These are phyloP conservation scores for Enteromius afrohamiltoni DNA, from an alignment of 2,797 vertebrate species.

Conservation along the genomic window DNA sequence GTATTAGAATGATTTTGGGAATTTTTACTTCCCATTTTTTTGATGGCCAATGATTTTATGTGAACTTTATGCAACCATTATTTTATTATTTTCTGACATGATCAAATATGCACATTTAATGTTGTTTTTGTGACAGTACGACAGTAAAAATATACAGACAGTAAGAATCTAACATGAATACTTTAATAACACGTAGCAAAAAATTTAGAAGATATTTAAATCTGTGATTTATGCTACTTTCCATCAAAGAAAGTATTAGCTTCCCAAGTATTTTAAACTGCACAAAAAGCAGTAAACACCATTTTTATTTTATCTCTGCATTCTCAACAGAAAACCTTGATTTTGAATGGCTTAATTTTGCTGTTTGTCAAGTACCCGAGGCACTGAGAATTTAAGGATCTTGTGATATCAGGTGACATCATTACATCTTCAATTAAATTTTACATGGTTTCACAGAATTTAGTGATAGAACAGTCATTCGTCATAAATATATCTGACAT, in stretches of 20 bases:
- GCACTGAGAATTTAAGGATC: constrained; percentile 54
- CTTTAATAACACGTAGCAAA: background rate
- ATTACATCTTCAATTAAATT: background rate
- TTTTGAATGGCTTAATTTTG: constrained; percentile 62
- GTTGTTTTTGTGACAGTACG: background rate
- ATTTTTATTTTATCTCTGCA: constrained; percentile 58
- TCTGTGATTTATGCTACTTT: background rate
- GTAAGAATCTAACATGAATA: background rate
- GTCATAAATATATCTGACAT: background rate
- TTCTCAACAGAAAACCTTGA: constrained; percentile 39
- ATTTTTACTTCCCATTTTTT: background rate
- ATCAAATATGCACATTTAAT: background rate
- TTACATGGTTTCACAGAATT: background rate
- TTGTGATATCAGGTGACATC: constrained; percentile 64
- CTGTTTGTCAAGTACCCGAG: constrained; percentile 57
- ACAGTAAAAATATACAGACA: background rate
- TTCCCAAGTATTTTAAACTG: constrained; percentile 50
- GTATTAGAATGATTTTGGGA: background rate
- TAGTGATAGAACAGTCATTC: background rate
- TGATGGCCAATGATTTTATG: background rate
- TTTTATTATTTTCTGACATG: background rate
- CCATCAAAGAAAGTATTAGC: background rate
- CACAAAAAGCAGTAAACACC: constrained; percentile 58
- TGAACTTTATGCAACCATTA: background rate
- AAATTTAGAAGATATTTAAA: background rate